A percentile compares a stretch with the other conserved stretches of the same genome.
Evolutionary conservation across 2,888 invertebrate genomes (phyloP).

Genomic region (Pemphredon lugubris): DNA sequence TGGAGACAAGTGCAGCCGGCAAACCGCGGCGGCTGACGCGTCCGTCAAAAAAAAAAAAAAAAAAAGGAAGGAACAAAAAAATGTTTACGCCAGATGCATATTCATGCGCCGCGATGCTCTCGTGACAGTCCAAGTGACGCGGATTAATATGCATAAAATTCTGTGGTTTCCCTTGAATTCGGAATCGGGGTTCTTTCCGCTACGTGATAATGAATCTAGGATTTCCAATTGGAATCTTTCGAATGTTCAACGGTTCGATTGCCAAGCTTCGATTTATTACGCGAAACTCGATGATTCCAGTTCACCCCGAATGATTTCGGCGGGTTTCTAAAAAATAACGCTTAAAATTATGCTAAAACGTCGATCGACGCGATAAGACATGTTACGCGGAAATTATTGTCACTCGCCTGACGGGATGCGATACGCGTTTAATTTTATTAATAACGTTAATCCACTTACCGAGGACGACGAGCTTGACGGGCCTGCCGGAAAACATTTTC

Average conservation of each 20-base stretch:
- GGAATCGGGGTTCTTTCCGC: slow-evolving; percentile 24
- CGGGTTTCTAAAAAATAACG: too few species aligned
- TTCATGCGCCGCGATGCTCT: slow-evolving; percentile 67
- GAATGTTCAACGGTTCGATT: too few species aligned
- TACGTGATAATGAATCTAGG: slow-evolving; percentile 14
- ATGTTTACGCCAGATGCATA: slow-evolving; percentile 72
- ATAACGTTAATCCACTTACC: slow-evolving; percentile 82
- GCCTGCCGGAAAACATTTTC: slow-evolving; percentile 85
- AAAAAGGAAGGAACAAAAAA: slow-evolving; percentile 57
- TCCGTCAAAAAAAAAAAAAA: slow-evolving; percentile 32
- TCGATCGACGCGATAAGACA: too few species aligned
- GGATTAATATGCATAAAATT: slow-evolving; percentile 78
- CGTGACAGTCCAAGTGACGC: slow-evolving; percentile 60
- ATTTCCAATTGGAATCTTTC: too few species aligned
- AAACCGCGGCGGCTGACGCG: slow-evolving; percentile 38
- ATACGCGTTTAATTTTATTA: not conserved
- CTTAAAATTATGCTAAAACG: too few species aligned
- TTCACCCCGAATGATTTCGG: too few species aligned
- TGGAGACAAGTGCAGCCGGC: slow-evolving; percentile 33
- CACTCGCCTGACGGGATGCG: not conserved
- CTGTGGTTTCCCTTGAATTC: slow-evolving; percentile 63
- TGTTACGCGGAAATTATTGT: too few species aligned
- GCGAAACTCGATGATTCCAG: too few species aligned
- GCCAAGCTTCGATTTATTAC: too few species aligned
- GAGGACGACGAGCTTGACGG: slow-evolving; percentile 85